phyloP scores from a whole-genome alignment of 1,140 invertebrate species.

The Ganaspis sp. region DNA sequence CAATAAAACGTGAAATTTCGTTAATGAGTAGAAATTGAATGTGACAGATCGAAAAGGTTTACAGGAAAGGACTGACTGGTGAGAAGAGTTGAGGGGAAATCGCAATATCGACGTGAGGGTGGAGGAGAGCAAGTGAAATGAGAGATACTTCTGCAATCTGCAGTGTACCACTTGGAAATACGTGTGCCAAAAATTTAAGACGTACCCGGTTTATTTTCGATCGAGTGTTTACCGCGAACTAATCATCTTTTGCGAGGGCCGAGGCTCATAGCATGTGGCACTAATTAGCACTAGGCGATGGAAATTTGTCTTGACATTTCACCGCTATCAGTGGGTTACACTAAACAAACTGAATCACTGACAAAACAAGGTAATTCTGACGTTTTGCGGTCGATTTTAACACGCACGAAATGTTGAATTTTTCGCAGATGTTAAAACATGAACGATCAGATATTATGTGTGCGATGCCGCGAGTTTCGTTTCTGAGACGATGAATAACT shows the following conservation, averaged over 20 bases:
- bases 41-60: slow-evolving; percentile 1
- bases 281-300: neutral
- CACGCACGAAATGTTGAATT: neutral
- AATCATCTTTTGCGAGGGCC: neutral
- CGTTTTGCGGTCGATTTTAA: neutral
- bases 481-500: no score
- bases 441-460: no score
- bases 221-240: neutral
- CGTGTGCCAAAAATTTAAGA: slow-evolving; percentile 38
- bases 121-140: neutral
- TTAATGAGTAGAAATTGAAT: neutral
- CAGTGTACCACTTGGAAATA: neutral
- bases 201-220: slow-evolving; percentile 10
- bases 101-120: slow-evolving; percentile 5
- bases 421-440: neutral
- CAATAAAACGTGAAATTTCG: neutral
- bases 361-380: neutral
- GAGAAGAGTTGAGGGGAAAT: slow-evolving; percentile 17
- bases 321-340: neutral
- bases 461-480: no score
- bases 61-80: slow-evolving; percentile 8
- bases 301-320: neutral
- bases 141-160: neutral
- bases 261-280: neutral
- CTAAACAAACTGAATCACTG: neutral